Evolutionary conservation across 2,888 invertebrate genomes (phyloP).

Genomic region (Hydroisotoma schaefferi): DNA sequence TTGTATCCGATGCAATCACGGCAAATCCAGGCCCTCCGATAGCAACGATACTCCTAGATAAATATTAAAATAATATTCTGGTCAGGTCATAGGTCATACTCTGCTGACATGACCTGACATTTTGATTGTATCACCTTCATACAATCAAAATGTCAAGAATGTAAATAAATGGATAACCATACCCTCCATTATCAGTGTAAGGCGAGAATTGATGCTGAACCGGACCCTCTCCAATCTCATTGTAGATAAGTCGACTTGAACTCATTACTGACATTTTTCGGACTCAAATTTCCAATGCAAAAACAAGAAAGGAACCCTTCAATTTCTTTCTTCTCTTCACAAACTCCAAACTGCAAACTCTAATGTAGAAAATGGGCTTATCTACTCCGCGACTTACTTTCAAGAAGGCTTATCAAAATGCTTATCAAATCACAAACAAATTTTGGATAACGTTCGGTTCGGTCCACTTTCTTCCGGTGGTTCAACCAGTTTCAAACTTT

Average conservation of each 20-base stretch:
- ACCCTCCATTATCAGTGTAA: constrained; percentile 77
- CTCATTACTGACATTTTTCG: too few relatives aligned
- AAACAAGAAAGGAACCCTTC: too few relatives aligned
- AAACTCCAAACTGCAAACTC: too few relatives aligned
- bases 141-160: neutral
- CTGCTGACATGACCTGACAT: neutral
- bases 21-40: constrained; percentile 94
- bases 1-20: constrained; percentile 91
- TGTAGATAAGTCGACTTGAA: constrained; percentile 14
- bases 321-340: too few relatives aligned
- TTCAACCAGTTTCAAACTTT: too few relatives aligned
- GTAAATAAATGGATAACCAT: constrained; percentile 49
- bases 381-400: too few relatives aligned
- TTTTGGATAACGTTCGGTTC: too few relatives aligned
- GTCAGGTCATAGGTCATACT: constrained; percentile 34
- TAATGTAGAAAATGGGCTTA: too few relatives aligned
- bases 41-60: constrained; percentile 82
- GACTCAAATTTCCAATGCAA: too few relatives aligned
- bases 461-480: too few relatives aligned
- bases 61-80: constrained; percentile 41
- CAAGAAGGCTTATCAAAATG: too few relatives aligned
- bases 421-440: too few relatives aligned
- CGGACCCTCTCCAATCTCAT: constrained; percentile 47
- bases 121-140: neutral
- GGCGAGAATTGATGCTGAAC: constrained; percentile 61